Evolutionary conservation across 1,140 invertebrate genomes (phyloP).

Genomic region (Riptortus pedestris): DNA sequence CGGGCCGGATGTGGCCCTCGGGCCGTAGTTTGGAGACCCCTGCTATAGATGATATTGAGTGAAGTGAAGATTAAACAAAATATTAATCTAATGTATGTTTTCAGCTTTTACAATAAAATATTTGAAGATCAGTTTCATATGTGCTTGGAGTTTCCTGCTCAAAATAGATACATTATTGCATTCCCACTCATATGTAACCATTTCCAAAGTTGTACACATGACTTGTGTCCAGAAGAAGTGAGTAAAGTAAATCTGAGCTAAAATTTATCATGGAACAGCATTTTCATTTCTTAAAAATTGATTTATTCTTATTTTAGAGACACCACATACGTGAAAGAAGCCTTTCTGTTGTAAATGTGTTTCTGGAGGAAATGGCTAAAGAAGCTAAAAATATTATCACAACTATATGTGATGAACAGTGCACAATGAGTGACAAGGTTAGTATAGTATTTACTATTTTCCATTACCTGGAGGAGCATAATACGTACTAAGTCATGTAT

Average conservation of each 20-base stretch:
- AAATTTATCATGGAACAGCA: neutral
- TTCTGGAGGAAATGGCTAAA: constrained; percentile 96
- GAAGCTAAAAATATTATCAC: constrained; percentile 98
- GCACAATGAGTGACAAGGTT: constrained; percentile 80
- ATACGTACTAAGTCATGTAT: no score
- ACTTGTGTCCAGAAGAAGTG: constrained; percentile 93
- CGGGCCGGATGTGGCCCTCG: no score
- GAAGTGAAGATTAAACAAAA: no score
- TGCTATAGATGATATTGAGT: no score
- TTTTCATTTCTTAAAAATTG: neutral
- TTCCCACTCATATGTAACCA: constrained; percentile 96
- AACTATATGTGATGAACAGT: constrained; percentile 94
- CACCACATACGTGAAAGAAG: constrained; percentile 92
- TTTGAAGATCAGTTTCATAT: constrained; percentile 98
- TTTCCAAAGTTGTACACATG: constrained; percentile 95
- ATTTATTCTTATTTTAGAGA: constrained; percentile 41
- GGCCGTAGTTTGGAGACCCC: no score
- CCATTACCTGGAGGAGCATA: no score
- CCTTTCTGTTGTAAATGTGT: constrained; percentile 93
- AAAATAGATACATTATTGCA: constrained; percentile 93
- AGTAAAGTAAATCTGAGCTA: constrained; percentile 28
- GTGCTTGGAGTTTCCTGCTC: constrained; percentile 95
- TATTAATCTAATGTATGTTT: constrained; percentile 22
- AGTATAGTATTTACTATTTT: constrained; percentile 15
- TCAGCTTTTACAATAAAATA: constrained; percentile 86